These are phyloP conservation scores for Vicugna pacos DNA, from an alignment of 2,113 vertebrate species.

Conservation along the genomic window DNA sequence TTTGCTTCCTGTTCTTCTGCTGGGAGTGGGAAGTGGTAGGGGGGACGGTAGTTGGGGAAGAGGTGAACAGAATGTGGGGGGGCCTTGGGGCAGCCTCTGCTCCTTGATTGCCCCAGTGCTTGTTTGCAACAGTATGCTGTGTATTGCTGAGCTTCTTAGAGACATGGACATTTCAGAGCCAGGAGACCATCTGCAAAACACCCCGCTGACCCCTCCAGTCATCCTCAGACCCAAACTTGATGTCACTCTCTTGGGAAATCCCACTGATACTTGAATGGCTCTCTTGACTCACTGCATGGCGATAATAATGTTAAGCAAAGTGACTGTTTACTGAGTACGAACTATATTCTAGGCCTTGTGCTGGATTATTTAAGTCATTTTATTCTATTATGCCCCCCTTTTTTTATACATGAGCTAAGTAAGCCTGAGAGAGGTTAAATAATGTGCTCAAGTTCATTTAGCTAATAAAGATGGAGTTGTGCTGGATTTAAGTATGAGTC, in stretches of 20 bases:
- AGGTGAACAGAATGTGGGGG: neutral
- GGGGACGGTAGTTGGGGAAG: neutral
- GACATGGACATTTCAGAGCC: neutral
- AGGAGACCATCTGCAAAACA: neutral
- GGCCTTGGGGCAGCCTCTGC: neutral
- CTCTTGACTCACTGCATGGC: neutral
- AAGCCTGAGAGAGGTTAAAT: constrained; percentile 5
- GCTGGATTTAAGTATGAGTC: neutral
- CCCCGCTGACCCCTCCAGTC: neutral
- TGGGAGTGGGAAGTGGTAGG: neutral
- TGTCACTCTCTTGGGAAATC: neutral
- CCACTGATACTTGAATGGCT: neutral
- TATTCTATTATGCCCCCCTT: neutral
- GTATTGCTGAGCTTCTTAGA: neutral
- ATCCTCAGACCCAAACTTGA: neutral
- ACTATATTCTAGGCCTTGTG: neutral
- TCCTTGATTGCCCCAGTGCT: neutral
- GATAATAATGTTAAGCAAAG: neutral
- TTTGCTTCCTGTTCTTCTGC: neutral
- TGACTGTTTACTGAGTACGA: neutral
- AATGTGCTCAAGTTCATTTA: neutral
- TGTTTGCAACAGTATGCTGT: neutral
- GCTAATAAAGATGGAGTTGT: neutral
- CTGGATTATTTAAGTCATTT: neutral
- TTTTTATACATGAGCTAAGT: neutral